Base-by-base conservation (phyloP, 2,888 invertebrate genomes). In the Cylloceria caligata region DNA sequence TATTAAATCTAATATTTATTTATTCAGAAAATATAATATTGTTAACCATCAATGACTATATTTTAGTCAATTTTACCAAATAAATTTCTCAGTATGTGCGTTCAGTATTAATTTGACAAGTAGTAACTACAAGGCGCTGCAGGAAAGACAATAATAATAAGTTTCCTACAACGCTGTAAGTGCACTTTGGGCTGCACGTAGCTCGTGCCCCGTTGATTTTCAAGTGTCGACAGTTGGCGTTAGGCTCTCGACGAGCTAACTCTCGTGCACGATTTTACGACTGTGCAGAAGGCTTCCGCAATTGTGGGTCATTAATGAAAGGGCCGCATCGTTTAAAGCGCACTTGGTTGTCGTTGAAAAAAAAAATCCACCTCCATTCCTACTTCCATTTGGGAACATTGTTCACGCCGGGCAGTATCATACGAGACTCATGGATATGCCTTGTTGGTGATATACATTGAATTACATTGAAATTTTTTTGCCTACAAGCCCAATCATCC, bases 211-310 rank as follows among this genome's bases (percentile, higher is more conserved):
- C 85, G 86, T 84, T 80, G 84, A 86, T 86, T 87, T 83, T 90
- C 87, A 87, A 92, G 92, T 89, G 88, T 88, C 92, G 92, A 92
- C 92, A 92, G 92, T 92, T 92, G 92, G 92, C 89, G 90, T 90
- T 90, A 89, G 88, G 89, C 89, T 92, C 91, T 92, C 84, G 90
- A 92, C 34, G 84, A 85, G n/a, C n/a, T n/a, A 85, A 85, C 81
- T 76, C 83, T 30, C 57, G 78, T 75, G 68, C 71, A 27, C 71
- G 77, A 60, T 81, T 42, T 60, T 47, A 65, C 62, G 73, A 73
- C 77, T 52, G 62, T 79, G 74, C 55, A 62, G 36, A 60, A 57
- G 69, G 75, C 74, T 71, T 21, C 62, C 30, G 64, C 39, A 24
- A 72, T 69, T 81, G 79, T 80, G 69, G 84, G 74, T 82, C 82